A percentile compares a stretch with the other conserved stretches of the same genome.
Conservation (phyloP, 1,140 invertebrate species). For the Chymomyza costata region DNA sequence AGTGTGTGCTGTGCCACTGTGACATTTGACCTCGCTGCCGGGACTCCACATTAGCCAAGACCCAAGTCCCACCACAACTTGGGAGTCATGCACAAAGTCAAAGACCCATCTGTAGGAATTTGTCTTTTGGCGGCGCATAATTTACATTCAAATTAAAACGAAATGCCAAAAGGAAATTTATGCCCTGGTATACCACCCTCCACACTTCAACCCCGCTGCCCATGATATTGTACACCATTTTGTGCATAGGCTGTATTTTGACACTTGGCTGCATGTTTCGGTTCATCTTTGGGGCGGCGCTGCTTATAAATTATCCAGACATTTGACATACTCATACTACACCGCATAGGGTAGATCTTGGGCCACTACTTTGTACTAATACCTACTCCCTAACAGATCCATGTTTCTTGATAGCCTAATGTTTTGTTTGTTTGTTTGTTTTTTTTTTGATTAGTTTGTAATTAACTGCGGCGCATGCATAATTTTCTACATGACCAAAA, state of each 20-base stretch:
- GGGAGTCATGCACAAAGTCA: too few species aligned
- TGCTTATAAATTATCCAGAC: constrained; percentile 62
- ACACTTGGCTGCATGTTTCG: constrained; percentile 62
- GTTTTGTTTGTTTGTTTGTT: constrained; percentile 51
- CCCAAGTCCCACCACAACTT: too few species aligned
- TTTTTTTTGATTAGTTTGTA: constrained; percentile 63
- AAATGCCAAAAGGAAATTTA: constrained; percentile 63
- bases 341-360: constrained; percentile 10
- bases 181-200: constrained; percentile 39
- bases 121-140: constrained; percentile 55
- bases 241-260: constrained; percentile 52
- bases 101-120: too few species aligned
- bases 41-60: too few species aligned
- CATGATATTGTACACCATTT: constrained; percentile 18
- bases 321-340: constrained; percentile 46
- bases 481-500: constrained; percentile 8
- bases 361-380: too few species aligned
- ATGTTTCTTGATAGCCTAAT: constrained; percentile 52
- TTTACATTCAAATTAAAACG: constrained; percentile 72
- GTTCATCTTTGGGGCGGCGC: constrained; percentile 50
- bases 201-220: not conserved
- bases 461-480: constrained; percentile 45
- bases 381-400: constrained; percentile 52
- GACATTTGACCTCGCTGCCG: constrained; percentile 69
- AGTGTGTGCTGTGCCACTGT: too few species aligned